These are phyloP conservation scores for Epinotia brunnichana DNA, from an alignment of 2,888 invertebrate genomes.

Conservation along the genomic window DNA sequence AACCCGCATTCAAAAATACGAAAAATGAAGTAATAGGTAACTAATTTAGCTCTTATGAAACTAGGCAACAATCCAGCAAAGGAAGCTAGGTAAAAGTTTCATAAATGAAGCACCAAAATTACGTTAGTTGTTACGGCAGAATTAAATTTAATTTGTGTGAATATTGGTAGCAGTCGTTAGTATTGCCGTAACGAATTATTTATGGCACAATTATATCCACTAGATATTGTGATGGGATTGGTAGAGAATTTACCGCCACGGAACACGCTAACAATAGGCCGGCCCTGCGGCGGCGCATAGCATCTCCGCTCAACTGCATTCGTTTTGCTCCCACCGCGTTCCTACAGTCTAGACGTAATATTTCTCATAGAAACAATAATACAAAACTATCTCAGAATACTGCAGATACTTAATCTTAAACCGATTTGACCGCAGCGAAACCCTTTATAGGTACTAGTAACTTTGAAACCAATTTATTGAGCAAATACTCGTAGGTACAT, in stretches of 20 bases:
- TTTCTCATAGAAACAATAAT: conserved; percentile 70
- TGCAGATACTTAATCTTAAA: conserved; percentile 32
- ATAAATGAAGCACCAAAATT: neutral
- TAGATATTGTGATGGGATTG: conserved; percentile 49
- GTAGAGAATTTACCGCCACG: conserved; percentile 69
- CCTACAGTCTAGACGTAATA: conserved; percentile 80
- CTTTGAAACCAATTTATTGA: conserved; percentile 36
- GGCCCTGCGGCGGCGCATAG: conserved; percentile 58
- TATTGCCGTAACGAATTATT: conserved; percentile 61
- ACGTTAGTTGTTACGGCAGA: conserved; percentile 4
- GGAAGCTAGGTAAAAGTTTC: neutral
- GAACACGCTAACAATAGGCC: conserved; percentile 80
- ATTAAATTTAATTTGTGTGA: conserved; percentile 8
- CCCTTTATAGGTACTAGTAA: conserved; percentile 18
- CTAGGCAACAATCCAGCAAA: neutral
- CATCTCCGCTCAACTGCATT: conserved; percentile 55
- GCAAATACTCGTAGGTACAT: conserved; percentile 39
- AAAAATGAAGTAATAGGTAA: conserved; percentile 44
- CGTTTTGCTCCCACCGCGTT: conserved; percentile 76
- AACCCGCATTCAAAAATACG: conserved; percentile 48
- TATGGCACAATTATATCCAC: conserved; percentile 69
- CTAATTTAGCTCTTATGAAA: conserved; percentile 4
- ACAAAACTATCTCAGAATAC: conserved; percentile 61
- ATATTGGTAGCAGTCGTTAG: conserved; percentile 53
- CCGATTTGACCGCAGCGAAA: conserved; percentile 33